A percentile compares a stretch with the other conserved stretches of the same genome.
Evolutionary conservation across 2,888 invertebrate species (phyloP).

Genomic region (Melangyna quadrimaculata): DNA sequence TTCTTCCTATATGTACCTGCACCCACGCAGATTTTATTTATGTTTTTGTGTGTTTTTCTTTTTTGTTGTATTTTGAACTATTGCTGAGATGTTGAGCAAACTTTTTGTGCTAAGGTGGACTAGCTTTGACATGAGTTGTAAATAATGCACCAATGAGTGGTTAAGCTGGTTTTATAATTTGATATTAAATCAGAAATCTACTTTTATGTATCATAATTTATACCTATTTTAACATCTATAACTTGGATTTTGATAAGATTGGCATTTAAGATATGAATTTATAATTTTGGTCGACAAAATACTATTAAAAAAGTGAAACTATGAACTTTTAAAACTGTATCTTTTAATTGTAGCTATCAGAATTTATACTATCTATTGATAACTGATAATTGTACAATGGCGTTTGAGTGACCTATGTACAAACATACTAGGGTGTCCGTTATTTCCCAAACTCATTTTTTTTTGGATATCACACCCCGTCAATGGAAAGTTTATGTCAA

Average conservation of each 20-base stretch:
- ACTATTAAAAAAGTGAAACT: no score
- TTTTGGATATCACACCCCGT: no score
- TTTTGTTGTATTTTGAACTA: conserved; percentile 11
- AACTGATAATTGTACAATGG: no score
- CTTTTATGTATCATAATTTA: background rate
- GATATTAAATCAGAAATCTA: background rate
- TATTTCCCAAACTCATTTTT: no score
- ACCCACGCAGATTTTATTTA: conserved; percentile 34
- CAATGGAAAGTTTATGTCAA: no score
- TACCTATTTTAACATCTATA: background rate
- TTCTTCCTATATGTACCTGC: conserved; percentile 3
- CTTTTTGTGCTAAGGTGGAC: conserved; percentile 42
- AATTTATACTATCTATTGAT: no score
- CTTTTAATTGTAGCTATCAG: no score
- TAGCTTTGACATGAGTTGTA: conserved; percentile 8
- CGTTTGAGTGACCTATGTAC: no score
- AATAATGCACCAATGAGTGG: background rate
- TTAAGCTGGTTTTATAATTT: background rate
- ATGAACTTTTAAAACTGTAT: no score
- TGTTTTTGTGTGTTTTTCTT: no score
- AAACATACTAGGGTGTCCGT: no score
- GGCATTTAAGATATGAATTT: background rate
- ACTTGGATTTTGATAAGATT: background rate
- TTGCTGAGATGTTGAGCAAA: conserved; percentile 35
- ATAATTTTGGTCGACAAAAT: no score